phyloP scores from a whole-genome alignment of 2,888 invertebrate genomes.

The Aporophyla lueneburgensis region DNA sequence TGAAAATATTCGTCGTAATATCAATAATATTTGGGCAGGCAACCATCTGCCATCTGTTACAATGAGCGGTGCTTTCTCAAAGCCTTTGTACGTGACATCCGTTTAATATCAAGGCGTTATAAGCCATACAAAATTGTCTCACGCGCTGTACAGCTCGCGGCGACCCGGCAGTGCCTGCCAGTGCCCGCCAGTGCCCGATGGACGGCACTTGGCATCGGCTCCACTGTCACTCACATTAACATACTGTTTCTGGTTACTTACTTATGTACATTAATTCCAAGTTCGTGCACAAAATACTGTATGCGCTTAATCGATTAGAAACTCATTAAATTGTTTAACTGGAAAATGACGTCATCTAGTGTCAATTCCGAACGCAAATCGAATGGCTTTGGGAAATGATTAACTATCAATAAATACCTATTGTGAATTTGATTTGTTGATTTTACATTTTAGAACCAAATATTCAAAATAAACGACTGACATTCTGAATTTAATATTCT shows the following conservation, averaged over 20 bases:
- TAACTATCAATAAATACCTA: conserved; percentile 22
- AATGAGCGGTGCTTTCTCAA: conserved; percentile 73
- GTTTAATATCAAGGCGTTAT: conserved; percentile 73
- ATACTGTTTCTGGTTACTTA: conserved; percentile 71
- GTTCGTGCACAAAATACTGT: conserved; percentile 68
- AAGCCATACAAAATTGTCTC: conserved; percentile 77
- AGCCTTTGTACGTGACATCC: conserved; percentile 81
- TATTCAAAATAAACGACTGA: background rate
- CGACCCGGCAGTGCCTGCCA: conserved; percentile 59
- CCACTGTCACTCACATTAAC: conserved; percentile 69
- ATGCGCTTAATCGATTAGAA: conserved; percentile 67
- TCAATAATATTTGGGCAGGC: conserved; percentile 72
- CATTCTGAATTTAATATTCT: background rate
- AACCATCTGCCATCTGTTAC: conserved; percentile 79
- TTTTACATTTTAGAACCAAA: conserved; percentile 13
- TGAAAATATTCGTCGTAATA: conserved; percentile 61
- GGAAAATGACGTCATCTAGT: conserved; percentile 55
- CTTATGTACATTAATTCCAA: conserved; percentile 70
- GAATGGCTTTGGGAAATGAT: conserved; percentile 29
- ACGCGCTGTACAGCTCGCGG: conserved; percentile 69
- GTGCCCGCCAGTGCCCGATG: conserved; percentile 53
- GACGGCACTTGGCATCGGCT: conserved; percentile 66
- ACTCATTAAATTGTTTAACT: conserved; percentile 59
- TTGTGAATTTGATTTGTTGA: conserved; percentile 6
- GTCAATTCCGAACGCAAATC: conserved; percentile 44